Percentiles rank a stretch among this genome's conserved stretches.
Conservation (phyloP, 1,140 invertebrate species). For the Drosophila nannoptera region DNA sequence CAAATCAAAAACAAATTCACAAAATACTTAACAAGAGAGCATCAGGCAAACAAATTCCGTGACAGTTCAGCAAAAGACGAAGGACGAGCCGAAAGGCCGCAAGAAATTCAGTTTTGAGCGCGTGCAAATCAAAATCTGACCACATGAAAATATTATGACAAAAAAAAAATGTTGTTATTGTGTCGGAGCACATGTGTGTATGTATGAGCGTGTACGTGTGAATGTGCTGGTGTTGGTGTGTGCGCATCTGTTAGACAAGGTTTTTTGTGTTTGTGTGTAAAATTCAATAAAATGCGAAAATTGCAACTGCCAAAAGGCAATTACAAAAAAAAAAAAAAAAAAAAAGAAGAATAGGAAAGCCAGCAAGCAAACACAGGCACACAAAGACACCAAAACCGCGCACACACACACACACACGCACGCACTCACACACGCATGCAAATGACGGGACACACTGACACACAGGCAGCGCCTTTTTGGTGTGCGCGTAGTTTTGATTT, state of each 20-base stretch:
- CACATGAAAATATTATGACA: slow-evolving; percentile 70
- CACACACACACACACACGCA: slow-evolving; percentile 22
- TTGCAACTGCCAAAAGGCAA: slow-evolving; percentile 68
- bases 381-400: slow-evolving; percentile 15
- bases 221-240: slow-evolving; percentile 14
- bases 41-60: slow-evolving; percentile 16
- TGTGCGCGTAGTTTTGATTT: slow-evolving; percentile 76
- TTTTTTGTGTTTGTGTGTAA: slow-evolving; percentile 48
- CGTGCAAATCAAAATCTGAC: slow-evolving; percentile 37
- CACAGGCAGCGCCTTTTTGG: slow-evolving; percentile 63
- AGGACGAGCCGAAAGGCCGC: slow-evolving; percentile 25
- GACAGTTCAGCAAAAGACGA: slow-evolving; percentile 24
- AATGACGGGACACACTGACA: slow-evolving; percentile 33
- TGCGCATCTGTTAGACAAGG: slow-evolving; percentile 42
- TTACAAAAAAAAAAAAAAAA: slow-evolving; percentile 54
- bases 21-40: slow-evolving; percentile 33
- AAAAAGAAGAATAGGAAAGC: slow-evolving; percentile 9
- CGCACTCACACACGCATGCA: slow-evolving; percentile 37
- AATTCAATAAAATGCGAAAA: slow-evolving; percentile 74
- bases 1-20: slow-evolving; percentile 54
- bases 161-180: slow-evolving; percentile 66
- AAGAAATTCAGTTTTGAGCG: slow-evolving; percentile 30
- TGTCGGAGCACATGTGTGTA: slow-evolving; percentile 36
- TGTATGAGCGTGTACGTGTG: slow-evolving; percentile 24
- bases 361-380: slow-evolving; percentile 28